Base-by-base conservation (phyloP, 2,797 vertebrate genomes). In the Channa striata region DNA sequence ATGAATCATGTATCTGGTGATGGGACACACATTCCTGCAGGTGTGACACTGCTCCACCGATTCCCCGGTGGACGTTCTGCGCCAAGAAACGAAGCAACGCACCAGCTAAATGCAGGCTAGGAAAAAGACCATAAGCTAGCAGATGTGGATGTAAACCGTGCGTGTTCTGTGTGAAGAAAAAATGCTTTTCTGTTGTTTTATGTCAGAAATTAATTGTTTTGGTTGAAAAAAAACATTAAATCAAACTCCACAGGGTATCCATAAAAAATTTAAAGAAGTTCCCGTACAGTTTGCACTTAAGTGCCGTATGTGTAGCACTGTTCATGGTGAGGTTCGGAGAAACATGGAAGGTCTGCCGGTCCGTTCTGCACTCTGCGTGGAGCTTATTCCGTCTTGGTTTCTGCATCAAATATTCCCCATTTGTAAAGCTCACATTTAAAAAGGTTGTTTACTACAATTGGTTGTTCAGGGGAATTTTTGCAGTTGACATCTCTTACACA, bases 211-310 rank as follows among this genome's bases (percentile, higher is more conserved):
- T 0, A 46, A 30, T 19, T 25, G 11, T 3, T 3, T 23, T 30
- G 19, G 16, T 20, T 17, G 19, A 21, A 6, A 20, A n/a, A 46
- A 44, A 21, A 48, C 16, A 20, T 20, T 25, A 5, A 21, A 19
- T 40, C 39, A 19, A 46, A 44, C 30, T 47, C 47, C 57, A 39
- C 52, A 47, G 23, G 12, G 20, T 9, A 33, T 0, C 11, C 14
- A 48, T 53, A 51, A n/a, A 60, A 61, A 30, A 65, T 51, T 59
- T 43, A 9, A 33, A 11, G 33, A 60, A 59, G 17, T 63, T n/a
- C n/a, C n/a, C n/a, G 17, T 74, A 21, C 8, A 48, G 20, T 40
- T 25, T 72, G 47, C 73, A 83, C 73, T 76, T 84, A 60, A 70
- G 44, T 48, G n/a, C 48, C 44, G 23, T 74, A 21, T 33, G 12